Evolutionary conservation across 2,113 vertebrate genomes (phyloP), one percentile per base, ranked within the genome.

Genomic region (Lophura nycthemera): DNA sequence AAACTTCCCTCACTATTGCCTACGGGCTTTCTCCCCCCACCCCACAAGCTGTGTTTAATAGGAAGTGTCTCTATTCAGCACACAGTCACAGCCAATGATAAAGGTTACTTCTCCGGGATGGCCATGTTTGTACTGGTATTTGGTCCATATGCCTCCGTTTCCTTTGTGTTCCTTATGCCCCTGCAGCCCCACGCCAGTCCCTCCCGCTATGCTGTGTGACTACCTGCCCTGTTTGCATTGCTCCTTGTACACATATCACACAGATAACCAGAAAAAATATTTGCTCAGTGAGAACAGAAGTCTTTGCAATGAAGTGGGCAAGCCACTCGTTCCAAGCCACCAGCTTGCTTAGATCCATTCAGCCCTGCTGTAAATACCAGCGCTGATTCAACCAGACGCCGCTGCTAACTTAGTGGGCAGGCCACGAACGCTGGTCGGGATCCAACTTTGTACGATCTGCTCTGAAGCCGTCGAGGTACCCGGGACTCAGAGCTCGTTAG

Each of bases 241-340:
- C 45, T 89, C 74, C 60, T 48, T 59, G 45, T 52, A 50, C 63
- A 56, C 3, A 29, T 6, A 4, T 89, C 60, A 77, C 1, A 5
- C 15, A 89, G 83, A 74, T 66, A 91, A 92, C 93, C 24, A 90
- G 52, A 78, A 91, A 84, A 81, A 92, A 79, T 61, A 92, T 73
- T 88, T 94, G 54, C 61, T 89, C 65, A 61, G n/a, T 72, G 73
- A 42, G 24, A 77, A 70, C 47, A 94, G 42, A 82, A 82, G 15
- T 21, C 57, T 32, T 64, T 67, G 67, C 79, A 40, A 40, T 43
- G 34, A 85, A 61, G 10, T 40, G 59, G 45, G 27, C 73, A 74
- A 27, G 60, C 74, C 61, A 56, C 59, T 66, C 83, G 19, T 64
- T 91, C 82, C 65, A 71, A 83, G 84, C 42, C 77, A 80, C 48